Evolutionary conservation across 1,140 invertebrate genomes (phyloP).

Genomic region (Ceratina australensis): DNA sequence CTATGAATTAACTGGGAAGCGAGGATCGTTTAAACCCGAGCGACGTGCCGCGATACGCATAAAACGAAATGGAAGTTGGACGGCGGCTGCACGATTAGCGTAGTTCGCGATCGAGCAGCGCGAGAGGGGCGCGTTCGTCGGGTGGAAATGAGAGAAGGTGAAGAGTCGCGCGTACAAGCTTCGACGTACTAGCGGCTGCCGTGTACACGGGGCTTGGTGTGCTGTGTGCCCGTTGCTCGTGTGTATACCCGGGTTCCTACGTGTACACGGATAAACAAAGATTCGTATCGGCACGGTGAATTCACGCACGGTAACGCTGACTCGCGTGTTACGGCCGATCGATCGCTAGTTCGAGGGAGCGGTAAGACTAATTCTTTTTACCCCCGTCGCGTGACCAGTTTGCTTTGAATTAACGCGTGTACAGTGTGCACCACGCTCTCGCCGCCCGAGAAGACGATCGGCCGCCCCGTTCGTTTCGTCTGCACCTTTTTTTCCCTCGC

Average conservation of each 20-base stretch:
- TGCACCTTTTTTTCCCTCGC: neutral
- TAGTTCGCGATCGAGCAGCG: neutral
- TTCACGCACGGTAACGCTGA: constrained; percentile 33
- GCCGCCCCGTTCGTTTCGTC: neutral
- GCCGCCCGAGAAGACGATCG: too few relatives aligned
- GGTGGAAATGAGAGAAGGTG: constrained; percentile 1
- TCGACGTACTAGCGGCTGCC: constrained; percentile 10
- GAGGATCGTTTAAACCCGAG: neutral
- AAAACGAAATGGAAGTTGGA: neutral
- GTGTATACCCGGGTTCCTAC: neutral
- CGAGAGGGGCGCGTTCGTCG: neutral
- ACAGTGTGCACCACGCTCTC: too few relatives aligned
- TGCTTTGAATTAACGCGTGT: constrained; percentile 14
- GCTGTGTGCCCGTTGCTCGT: too few relatives aligned
- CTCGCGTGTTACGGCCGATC: constrained; percentile 42
- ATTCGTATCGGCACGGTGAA: constrained; percentile 28
- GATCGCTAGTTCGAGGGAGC: constrained; percentile 33
- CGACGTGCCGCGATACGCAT: neutral
- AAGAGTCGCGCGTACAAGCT: neutral
- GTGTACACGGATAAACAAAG: constrained; percentile 34
- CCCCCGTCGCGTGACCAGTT: constrained; percentile 4
- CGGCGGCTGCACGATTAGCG: neutral
- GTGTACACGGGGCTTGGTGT: neutral
- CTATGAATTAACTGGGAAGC: too few relatives aligned
- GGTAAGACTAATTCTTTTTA: constrained; percentile 36